phyloP scores from a whole-genome alignment of 2,113 vertebrate species.

The Brienomyrus brachyistius region DNA sequence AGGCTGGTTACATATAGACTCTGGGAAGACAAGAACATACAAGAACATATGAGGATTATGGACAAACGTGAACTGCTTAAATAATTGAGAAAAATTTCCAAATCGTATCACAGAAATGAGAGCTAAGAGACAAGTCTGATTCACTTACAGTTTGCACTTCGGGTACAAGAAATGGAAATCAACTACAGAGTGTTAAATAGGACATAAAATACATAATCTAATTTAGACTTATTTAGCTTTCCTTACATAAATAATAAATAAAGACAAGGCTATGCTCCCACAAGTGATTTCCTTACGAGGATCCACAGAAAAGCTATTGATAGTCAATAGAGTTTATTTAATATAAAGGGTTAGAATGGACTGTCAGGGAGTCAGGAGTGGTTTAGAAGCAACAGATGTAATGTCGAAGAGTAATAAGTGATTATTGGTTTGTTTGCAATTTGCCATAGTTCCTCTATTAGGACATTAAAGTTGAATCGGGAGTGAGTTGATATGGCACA shows the following conservation, averaged over 20 bases:
- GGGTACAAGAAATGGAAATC: not conserved
- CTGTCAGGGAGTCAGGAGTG: not conserved
- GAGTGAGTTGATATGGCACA: not conserved
- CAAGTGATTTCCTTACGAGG: not conserved
- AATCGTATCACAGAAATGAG: not conserved
- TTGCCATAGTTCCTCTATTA: not conserved
- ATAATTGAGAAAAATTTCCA: not conserved
- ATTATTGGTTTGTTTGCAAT: not conserved
- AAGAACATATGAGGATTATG: not conserved
- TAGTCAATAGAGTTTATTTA: not conserved
- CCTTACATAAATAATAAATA: not conserved
- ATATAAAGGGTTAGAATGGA: not conserved
- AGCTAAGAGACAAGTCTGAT: not conserved
- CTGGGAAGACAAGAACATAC: constrained; percentile 8
- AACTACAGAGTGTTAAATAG: not conserved
- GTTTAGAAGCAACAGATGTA: not conserved
- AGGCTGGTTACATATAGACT: constrained; percentile 13
- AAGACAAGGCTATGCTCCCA: not conserved
- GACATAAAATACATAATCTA: not conserved
- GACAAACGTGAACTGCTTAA: not conserved
- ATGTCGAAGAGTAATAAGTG: not conserved
- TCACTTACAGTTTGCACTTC: not conserved
- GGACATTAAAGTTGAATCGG: not conserved
- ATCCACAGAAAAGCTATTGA: not conserved
- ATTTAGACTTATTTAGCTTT: not conserved